Evolutionary conservation across 2,113 vertebrate species (phyloP), one percentile per base, ranked within the genome.

Genomic region (Pomatostomus ruficeps): DNA sequence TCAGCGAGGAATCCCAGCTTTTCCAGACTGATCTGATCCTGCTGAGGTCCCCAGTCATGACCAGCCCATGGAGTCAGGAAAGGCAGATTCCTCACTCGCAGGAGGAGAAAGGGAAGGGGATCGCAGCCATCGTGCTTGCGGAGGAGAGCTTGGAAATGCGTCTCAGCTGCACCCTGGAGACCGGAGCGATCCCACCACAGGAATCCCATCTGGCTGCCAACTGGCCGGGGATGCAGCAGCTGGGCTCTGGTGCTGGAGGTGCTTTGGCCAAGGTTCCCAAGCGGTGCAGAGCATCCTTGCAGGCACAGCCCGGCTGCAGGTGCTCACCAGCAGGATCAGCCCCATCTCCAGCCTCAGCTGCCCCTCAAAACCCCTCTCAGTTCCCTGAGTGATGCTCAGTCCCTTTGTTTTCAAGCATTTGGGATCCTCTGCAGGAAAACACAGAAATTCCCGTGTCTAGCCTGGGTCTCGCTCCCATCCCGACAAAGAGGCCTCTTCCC

Each of bases 161-260:
- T 55, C 83, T 82, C 61, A 24, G 90, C 71, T 42, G 55, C 75
- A 54, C 85, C 74, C 89, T 3, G 74, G 91, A 81, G 95, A 63
- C 72, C 3, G 38, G 52, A 95, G 91, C 84, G 81, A 88, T 65
- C 96, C 93, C 92, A 87, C 92, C 81, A 7, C 95, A 93, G 92
- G 91, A 96, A 96, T 95, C 85, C 10, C 1, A 1, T 9, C 2
- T 48, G 6, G 65, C 91, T 78, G 95, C 96, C 95, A 96, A 11
- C 89, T 94, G 92, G 92, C 92, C 9, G 80, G 55, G 72, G 73
- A 88, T 24, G 79, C 86, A 38, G 75, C 6, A 15, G 85, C 12
- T 9, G 35, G 42, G 11, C 31, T 89, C 68, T 38, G 43, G 24
- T 35, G 88, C 70, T 93, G 48, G 9, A 74, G 78, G 93, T 84